phyloP scores from a whole-genome alignment of 2,797 vertebrate species.

The Aphelocoma californica region DNA sequence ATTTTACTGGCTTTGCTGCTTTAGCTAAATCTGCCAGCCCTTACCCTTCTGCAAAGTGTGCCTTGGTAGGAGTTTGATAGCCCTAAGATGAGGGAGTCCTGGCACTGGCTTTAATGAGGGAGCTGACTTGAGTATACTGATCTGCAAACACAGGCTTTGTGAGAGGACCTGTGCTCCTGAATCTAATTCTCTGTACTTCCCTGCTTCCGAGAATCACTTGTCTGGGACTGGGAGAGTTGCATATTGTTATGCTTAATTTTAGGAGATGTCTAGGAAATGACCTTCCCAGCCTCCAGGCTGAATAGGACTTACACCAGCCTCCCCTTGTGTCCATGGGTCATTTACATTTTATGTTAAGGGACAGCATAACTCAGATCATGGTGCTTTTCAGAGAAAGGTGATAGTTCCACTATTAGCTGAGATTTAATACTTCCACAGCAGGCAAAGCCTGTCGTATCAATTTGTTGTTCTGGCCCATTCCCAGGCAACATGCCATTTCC shows the following conservation, averaged over 20 bases:
- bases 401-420: conserved; percentile 28
- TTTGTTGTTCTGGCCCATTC: conserved; percentile 25
- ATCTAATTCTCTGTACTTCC: neutral
- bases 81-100: neutral
- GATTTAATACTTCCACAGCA: conserved; percentile 50
- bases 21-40: neutral
- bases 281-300: neutral
- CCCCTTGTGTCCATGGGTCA: neutral
- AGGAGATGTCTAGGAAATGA: neutral
- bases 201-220: neutral
- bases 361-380: neutral
- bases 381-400: conserved; percentile 22
- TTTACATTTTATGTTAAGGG: neutral
- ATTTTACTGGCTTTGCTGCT: neutral
- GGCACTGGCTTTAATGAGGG: neutral
- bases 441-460: neutral
- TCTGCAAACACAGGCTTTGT: neutral
- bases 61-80: neutral
- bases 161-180: neutral
- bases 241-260: neutral
- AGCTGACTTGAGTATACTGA: neutral
- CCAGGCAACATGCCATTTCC: neutral
- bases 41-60: neutral
- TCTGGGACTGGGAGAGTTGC: neutral
- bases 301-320: neutral